Conservation (phyloP, 2,113 vertebrate species). For the Vireo altiloquus region DNA sequence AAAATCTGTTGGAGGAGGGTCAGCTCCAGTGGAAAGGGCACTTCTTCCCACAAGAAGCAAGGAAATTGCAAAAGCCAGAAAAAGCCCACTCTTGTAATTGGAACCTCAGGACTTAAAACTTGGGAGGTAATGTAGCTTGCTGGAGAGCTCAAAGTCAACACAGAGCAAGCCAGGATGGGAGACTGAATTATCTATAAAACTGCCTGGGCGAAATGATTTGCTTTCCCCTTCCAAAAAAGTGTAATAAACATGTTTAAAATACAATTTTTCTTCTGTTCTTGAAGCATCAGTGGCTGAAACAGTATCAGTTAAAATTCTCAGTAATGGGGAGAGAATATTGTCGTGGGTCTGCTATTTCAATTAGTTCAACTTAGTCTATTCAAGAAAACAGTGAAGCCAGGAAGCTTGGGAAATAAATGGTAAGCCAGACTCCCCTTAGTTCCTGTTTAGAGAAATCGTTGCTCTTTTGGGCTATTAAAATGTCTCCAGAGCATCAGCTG, state of each 20-base stretch:
- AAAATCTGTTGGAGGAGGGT: background rate
- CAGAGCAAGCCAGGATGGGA: background rate
- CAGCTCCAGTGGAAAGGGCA: background rate
- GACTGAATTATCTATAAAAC: slow-evolving; percentile 20
- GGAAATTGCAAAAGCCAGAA: background rate
- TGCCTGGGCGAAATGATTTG: background rate
- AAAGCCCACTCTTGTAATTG: slow-evolving; percentile 5
- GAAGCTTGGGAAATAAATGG: background rate
- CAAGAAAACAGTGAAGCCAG: background rate
- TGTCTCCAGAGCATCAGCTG: background rate
- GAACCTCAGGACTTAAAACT: background rate
- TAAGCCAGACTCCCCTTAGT: background rate
- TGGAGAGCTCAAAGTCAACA: slow-evolving; percentile 2
- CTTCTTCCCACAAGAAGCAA: background rate
- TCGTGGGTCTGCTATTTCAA: background rate
- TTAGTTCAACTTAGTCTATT: background rate
- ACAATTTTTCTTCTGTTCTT: background rate
- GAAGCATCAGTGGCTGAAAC: background rate
- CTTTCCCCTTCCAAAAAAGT: slow-evolving; percentile 14
- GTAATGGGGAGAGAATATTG: background rate
- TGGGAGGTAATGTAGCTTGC: slow-evolving; percentile 1
- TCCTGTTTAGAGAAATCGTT: background rate
- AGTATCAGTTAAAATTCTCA: background rate
- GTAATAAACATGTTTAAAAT: background rate
- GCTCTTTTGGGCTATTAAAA: background rate